Base-by-base conservation (phyloP, 2,888 invertebrate species). In the Oligia fasciuncula region DNA sequence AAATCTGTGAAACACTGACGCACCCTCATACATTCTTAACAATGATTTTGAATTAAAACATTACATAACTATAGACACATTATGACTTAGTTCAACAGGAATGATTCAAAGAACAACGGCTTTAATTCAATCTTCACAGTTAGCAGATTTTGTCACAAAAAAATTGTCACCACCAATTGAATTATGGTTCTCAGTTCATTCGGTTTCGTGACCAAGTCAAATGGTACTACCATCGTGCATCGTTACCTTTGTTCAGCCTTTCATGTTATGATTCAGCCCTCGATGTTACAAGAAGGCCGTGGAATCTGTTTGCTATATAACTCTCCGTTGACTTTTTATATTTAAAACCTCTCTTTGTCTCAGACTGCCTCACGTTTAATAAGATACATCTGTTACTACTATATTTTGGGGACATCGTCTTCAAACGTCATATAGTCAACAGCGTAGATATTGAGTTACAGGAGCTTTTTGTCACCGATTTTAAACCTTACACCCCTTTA, bases 371-470 rank as follows among this genome's bases (percentile, higher is more conserved):
- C 89, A 83, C 87, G 87, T 90, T 88, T 92, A 93, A 93, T 93
- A 92, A 90, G 93, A 93, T 88, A 92, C 93, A 94, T 95, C 93
- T 94, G 94, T 91, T 93, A 87, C 90, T 86, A 91, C 91, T 94
- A 92, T 94, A 94, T 94, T 94, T 94, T 89, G 89, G 91, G 91
- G 87, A 91, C 89, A 90, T 87, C 86, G 90, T 84, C 90, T 92
- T 91, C 91, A 90, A 90, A 91, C 91, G 92, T 93, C 93, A 92
- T 93, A 92, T 91, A 90, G 91, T 87, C 85, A 84, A 86, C 91
- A 91, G 88, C 91, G 85, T 87, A 89, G 90, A 89, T 93, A 92
- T 94, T 92, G 69, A 87, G 90, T 93, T 93, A 91, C 93, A 90
- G 80, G 54, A 73, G 62, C 29, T 49, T 79, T 80, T 77, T 75